Evolutionary conservation across 2,888 invertebrate genomes (phyloP).

Genomic region (Tetropium fuscum): DNA sequence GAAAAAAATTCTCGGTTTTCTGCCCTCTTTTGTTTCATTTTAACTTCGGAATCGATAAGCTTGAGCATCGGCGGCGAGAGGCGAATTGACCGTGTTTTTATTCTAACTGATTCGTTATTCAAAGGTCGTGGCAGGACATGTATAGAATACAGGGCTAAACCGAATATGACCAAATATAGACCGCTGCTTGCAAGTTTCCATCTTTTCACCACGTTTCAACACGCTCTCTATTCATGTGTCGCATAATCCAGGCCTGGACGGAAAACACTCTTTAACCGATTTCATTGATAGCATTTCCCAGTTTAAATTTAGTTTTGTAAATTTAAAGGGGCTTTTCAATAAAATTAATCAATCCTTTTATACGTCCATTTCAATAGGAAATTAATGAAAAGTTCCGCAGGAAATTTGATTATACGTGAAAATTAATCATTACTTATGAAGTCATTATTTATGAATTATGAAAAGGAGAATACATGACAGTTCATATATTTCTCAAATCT

Average conservation of each 20-base stretch:
- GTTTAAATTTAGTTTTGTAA: constrained; percentile 34
- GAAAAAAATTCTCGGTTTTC: constrained; percentile 26
- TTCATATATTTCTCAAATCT: too few relatives aligned
- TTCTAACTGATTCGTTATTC: constrained; percentile 55
- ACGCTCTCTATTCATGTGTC: constrained; percentile 53
- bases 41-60: constrained; percentile 43
- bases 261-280: constrained; percentile 24
- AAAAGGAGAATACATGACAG: too few relatives aligned
- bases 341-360: constrained; percentile 22
- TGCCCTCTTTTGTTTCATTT: constrained; percentile 40
- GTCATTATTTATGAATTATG: too few relatives aligned
- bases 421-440: too few relatives aligned
- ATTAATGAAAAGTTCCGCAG: constrained; percentile 7
- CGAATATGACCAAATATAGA: constrained; percentile 57
- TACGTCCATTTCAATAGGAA: neutral
- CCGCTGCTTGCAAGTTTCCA: constrained; percentile 48
- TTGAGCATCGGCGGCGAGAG: constrained; percentile 39
- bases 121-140: constrained; percentile 55
- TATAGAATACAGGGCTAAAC: constrained; percentile 53
- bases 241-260: constrained; percentile 37
- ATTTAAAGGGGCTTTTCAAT: constrained; percentile 22
- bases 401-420: too few relatives aligned
- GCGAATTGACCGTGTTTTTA: constrained; percentile 56
- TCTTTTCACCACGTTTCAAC: constrained; percentile 53
- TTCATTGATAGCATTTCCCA: constrained; percentile 35